Percentiles rank a stretch among this genome's conserved stretches.
phyloP scores from a whole-genome alignment of 2,113 vertebrate species.

The Hemicordylus capensis region DNA sequence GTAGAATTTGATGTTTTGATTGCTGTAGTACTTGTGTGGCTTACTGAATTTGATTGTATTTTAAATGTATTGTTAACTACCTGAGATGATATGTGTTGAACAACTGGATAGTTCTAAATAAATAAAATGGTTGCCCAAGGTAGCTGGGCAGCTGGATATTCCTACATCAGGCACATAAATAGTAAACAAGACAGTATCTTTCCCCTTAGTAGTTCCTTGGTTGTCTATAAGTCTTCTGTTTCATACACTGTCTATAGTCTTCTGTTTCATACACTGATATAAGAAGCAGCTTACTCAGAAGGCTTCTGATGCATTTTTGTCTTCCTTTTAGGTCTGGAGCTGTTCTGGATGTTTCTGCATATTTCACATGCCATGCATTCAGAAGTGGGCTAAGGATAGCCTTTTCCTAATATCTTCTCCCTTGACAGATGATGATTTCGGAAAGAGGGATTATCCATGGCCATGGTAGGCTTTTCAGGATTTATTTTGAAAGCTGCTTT shows the following conservation, averaged over 20 bases:
- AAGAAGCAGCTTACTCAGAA: neutral
- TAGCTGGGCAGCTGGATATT: neutral
- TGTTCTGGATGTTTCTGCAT: conserved; percentile 93
- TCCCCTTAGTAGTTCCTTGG: neutral
- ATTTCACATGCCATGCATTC: conserved; percentile 95
- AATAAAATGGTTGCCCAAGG: neutral
- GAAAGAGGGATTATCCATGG: conserved; percentile 92
- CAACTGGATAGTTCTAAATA: too few species aligned
- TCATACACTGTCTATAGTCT: neutral
- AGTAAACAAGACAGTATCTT: neutral
- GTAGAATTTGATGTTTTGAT: neutral
- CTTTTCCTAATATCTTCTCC: conserved; percentile 91
- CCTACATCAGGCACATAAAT: neutral
- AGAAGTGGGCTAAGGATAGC: conserved; percentile 96
- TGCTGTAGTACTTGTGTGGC: neutral
- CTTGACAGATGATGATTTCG: conserved; percentile 89
- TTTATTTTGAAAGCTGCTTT: conserved; percentile 13
- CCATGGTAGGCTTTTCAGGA: conserved; percentile 84
- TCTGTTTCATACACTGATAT: neutral
- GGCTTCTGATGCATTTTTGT: conserved; percentile 5
- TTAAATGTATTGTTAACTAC: neutral
- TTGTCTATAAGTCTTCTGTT: neutral
- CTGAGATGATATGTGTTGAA: neutral
- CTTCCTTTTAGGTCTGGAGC: conserved; percentile 88
- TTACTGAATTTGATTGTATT: neutral